Percentiles rank a stretch among this genome's conserved stretches.
These are phyloP conservation scores for Brachycybe producta DNA, from an alignment of 2,888 invertebrate species.

Conservation along the genomic window DNA sequence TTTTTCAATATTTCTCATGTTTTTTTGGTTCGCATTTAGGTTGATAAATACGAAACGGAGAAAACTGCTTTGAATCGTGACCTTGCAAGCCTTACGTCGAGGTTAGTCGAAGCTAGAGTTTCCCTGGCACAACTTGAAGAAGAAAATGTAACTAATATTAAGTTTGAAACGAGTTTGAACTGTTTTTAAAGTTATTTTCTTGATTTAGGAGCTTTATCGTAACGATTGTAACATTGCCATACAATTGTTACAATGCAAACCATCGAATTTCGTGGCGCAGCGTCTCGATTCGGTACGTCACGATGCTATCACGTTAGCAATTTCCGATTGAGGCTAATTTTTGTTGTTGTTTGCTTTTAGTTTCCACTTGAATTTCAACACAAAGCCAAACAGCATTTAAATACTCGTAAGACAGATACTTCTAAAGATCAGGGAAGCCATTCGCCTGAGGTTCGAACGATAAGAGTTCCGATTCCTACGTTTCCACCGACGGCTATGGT, in stretches of 20 bases:
- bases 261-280: conserved; percentile 84
- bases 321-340: not conserved
- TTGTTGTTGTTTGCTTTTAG: conserved; percentile 41
- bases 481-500: conserved; percentile 79
- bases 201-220: conserved; percentile 70
- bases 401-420: conserved; percentile 18
- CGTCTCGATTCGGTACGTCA: conserved; percentile 71
- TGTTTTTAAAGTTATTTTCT: not conserved
- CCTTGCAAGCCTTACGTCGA: conserved; percentile 55
- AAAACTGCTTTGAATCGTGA: conserved; percentile 75
- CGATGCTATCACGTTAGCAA: not conserved
- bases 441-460: conserved; percentile 44
- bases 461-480: conserved; percentile 61
- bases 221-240: conserved; percentile 87
- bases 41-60: conserved; percentile 77
- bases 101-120: conserved; percentile 34
- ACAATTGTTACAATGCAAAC: conserved; percentile 86
- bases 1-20: not conserved
- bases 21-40: conserved; percentile 30
- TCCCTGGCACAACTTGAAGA: conserved; percentile 35
- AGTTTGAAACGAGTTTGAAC: conserved; percentile 56
- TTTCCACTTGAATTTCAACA: conserved; percentile 82
- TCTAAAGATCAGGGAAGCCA: conserved; percentile 27
- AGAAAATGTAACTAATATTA: conserved; percentile 32
- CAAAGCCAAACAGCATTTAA: conserved; percentile 48